Evolutionary conservation across 2,888 invertebrate genomes (phyloP).

Genomic region (Pinctada fucata): DNA sequence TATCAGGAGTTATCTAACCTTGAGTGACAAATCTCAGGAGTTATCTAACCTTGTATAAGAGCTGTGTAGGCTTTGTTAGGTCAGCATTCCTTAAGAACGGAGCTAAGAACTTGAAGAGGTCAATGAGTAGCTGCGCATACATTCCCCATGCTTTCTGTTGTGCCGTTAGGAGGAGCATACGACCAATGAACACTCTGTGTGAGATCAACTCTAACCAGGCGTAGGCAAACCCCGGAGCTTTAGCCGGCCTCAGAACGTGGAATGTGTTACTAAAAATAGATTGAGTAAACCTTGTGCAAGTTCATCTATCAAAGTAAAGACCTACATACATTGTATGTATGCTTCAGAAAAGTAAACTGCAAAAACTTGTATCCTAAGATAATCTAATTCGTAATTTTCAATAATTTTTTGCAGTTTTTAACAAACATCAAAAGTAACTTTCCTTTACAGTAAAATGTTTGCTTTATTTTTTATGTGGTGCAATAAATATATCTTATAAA

Average conservation of each 20-base stretch:
- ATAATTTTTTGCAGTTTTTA: too few relatives aligned
- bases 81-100: conserved; percentile 98
- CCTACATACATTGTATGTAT: too few relatives aligned
- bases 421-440: too few relatives aligned
- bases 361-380: not conserved
- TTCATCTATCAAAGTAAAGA: too few relatives aligned
- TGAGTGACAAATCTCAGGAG: too few relatives aligned
- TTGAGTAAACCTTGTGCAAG: not conserved
- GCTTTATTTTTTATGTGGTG: too few relatives aligned
- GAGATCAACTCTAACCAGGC: conserved; percentile 99
- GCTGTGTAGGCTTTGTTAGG: conserved; percentile 93
- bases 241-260: conserved; percentile 92
- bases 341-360: too few relatives aligned
- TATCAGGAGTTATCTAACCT: too few relatives aligned
- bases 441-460: too few relatives aligned
- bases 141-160: conserved; percentile 97
- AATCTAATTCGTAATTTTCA: too few relatives aligned
- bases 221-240: conserved; percentile 97
- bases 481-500: too few relatives aligned
- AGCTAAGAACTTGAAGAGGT: conserved; percentile 96
- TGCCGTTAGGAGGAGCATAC: conserved; percentile 86
- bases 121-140: conserved; percentile 96
- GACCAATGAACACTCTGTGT: conserved; percentile 95
- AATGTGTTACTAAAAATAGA: conserved; percentile 84
- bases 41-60: conserved; percentile 90